Base-by-base conservation (phyloP, 2,113 vertebrate species). In the Cynocephalus volans region DNA sequence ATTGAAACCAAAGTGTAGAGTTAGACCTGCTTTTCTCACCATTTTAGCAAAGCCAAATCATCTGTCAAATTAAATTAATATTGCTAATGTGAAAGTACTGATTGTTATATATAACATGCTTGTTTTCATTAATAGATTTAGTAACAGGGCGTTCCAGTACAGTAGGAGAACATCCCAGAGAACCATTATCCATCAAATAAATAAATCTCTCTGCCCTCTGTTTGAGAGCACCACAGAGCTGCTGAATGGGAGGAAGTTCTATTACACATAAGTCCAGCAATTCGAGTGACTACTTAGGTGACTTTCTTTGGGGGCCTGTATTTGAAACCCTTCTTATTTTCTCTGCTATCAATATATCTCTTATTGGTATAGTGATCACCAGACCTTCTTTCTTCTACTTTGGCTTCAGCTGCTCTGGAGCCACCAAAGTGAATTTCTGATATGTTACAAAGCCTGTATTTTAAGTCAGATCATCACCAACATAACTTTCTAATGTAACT, bases 1-100 rank as follows among this genome's bases (percentile, higher is more conserved):
- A 79, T 8, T 96, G 69, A 76, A 95, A 96, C 70, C 2, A 93
- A 95, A 95, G 88, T 69, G 73, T 33, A 48, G 36, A 93, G n/a
- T 28, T 85, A 36, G 67, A 52, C 28, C 41, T 41, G 41, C 41
- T 41, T 41, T 41, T 41, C 41, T 41, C 4, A 41, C 41, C 41
- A 60, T 88, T 75, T 88, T 88, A 60, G 19, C 28, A 91, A 83
- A 56, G 62, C 31, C 50, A 88, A 95, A 92, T 79, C 9, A 77
- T 19, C 85, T 75, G 23, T 88, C 83, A 92, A 88, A 77, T 88
- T 82, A 81, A 77, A 69, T 88, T 69, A 94, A 58, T 94, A 88
- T 82, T 88, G 69, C 52, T 88, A 77, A 64, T 83, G 77, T 77
- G 36, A 77, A 77, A 84, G 21, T 24, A n/a, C n/a, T 60, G 17